Evolutionary conservation across 2,113 vertebrate genomes (phyloP).

Genomic region (Probosciger aterrimus): DNA sequence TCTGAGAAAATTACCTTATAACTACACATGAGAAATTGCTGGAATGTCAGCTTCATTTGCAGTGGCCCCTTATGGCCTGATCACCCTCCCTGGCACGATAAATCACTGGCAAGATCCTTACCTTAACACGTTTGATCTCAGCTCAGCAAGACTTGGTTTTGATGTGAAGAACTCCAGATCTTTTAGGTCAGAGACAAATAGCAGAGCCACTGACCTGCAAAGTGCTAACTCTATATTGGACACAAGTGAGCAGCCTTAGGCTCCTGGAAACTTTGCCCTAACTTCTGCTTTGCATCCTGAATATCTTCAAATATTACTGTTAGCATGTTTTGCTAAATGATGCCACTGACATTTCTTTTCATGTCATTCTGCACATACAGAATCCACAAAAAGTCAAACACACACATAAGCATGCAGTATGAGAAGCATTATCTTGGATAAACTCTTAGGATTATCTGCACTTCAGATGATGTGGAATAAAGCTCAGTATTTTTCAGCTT

Average conservation of each 20-base stretch:
- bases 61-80: conserved; percentile 77
- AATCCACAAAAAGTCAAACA: not conserved
- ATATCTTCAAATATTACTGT: not conserved
- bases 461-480: not conserved
- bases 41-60: conserved; percentile 76
- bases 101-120: conserved; percentile 91
- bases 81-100: conserved; percentile 86
- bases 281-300: not conserved
- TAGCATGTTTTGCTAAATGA: not conserved
- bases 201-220: conserved; percentile 92
- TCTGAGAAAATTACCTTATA: conserved; percentile 66
- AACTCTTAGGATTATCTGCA: not conserved
- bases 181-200: conserved; percentile 89
- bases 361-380: not conserved
- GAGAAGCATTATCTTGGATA: not conserved
- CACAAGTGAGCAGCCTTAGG: conserved; percentile 81
- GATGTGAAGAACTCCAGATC: conserved; percentile 99
- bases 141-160: conserved; percentile 92
- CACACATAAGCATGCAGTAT: not conserved
- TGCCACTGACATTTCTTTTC: not conserved
- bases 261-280: conserved; percentile 73
- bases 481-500: not conserved
- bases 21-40: conserved; percentile 69
- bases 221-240: conserved; percentile 87
- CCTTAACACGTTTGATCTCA: conserved; percentile 94